Base-by-base conservation (phyloP, 2,797 vertebrate genomes). In the Phalanger gymnotis region DNA sequence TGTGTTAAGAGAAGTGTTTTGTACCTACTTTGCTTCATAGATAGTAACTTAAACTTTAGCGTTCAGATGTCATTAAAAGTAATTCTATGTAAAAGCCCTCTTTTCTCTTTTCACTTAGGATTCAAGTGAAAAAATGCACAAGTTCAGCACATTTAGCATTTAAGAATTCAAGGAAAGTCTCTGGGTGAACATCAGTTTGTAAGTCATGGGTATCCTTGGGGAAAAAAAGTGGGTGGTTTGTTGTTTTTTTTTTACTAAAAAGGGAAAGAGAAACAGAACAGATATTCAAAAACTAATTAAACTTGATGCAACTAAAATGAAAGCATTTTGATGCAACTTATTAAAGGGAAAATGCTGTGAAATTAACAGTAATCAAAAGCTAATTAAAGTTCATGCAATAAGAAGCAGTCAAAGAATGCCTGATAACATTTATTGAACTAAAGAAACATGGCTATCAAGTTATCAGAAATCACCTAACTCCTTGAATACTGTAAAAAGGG, bases 281-380 rank as follows among this genome's bases (percentile, higher is more conserved):
- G 98, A 97, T 97, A 52, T 97, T 98, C 97, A 98, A 98, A 97
- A 99, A 98, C 98, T 98, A 99, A 99, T 99, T 99, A 99, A 98
- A 99, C 96, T 98, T 97, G 97, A 97, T 98, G 95, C 94, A 98
- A 98, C 97, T 98, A 98, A 98, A 99, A 92, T 96, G 96, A 97
- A 97, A 98, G 96, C 96, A 98, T 98, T 98, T 98, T 98, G 95
- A 98, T 98, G 98, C 95, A 98, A 98, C 98, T 98, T 99, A 98
- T 98, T 98, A 98, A 98, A 96, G 96, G 96, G 98, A 98, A 99
- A 98, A 98, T 98, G 96, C 98, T 99, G 98, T 98, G 98, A 99
- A 99, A 99, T 99, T 99, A 99, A 98, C 98, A 98, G 98, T 98
- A 99, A 99, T 99, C 98, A 98, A 98, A 98, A 99, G 97, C 98